phyloP scores from a whole-genome alignment of 2,113 vertebrate species.

The Reinhardtius hippoglossoides region DNA sequence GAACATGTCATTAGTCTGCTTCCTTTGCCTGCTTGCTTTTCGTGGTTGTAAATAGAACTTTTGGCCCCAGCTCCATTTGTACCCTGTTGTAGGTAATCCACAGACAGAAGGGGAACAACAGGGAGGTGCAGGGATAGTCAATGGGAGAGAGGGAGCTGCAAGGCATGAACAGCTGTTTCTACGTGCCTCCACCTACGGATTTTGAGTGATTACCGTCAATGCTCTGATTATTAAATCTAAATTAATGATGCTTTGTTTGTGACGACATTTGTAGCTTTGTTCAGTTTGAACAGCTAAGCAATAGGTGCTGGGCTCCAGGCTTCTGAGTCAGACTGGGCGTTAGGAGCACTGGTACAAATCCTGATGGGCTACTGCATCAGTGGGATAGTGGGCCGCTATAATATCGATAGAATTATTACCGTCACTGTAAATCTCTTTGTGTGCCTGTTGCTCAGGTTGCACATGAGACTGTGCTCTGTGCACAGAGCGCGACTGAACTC shows the following conservation, averaged over 20 bases:
- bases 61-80: constrained; percentile 1
- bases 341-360: too few species aligned
- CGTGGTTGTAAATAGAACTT: constrained; percentile 4
- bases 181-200: not conserved
- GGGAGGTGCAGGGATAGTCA: not conserved
- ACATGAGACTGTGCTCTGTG: not conserved
- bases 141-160: not conserved
- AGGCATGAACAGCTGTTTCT: not conserved
- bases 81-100: not conserved
- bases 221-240: not conserved
- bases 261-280: not conserved
- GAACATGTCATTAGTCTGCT: constrained; percentile 2
- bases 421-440: not conserved
- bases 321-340: not conserved
- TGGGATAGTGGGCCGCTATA: not conserved
- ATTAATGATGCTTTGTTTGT: not conserved
- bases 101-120: not conserved
- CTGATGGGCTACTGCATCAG: too few species aligned
- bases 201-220: not conserved
- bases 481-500: too few species aligned
- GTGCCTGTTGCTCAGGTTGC: not conserved
- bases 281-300: not conserved
- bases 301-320: too few species aligned
- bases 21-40: not conserved
- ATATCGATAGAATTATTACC: not conserved